phyloP scores from a whole-genome alignment of 2,888 invertebrate species.

The Melangyna quadrimaculata region DNA sequence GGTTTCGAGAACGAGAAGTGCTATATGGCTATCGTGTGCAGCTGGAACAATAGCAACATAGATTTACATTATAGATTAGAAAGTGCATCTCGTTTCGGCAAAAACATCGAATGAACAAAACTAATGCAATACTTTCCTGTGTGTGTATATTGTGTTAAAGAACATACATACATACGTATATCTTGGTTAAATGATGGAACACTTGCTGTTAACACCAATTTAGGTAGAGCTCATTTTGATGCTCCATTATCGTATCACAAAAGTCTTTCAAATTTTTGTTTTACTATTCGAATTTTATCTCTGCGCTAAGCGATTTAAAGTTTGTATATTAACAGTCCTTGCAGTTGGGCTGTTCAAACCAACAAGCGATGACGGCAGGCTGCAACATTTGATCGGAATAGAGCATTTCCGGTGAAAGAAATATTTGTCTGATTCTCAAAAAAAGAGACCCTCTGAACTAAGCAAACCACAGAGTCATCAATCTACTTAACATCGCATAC shows the following conservation, averaged over 20 bases:
- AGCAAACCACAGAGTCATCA: no score
- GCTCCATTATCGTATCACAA: constrained; percentile 3
- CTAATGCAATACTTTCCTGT: neutral
- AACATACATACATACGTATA: constrained; percentile 3
- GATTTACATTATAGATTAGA: constrained; percentile 29
- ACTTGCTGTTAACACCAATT: constrained; percentile 24
- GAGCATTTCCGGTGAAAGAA: no score
- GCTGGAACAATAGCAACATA: neutral
- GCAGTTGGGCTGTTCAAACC: no score
- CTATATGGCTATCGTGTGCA: neutral
- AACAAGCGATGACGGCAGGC: no score
- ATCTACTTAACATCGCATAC: no score
- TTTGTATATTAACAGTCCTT: no score
- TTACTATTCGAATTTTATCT: no score
- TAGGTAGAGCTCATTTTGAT: neutral
- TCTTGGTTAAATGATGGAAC: constrained; percentile 36
- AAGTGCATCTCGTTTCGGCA: constrained; percentile 9
- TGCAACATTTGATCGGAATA: no score
- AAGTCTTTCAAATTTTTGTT: neutral
- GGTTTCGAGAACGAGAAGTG: neutral
- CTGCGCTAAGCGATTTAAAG: neutral
- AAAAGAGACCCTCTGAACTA: no score
- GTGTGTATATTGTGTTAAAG: neutral
- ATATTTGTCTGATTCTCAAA: no score
- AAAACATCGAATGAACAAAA: neutral